Evolutionary conservation across 1,140 invertebrate species (phyloP), one percentile per base, ranked within the genome.

Genomic region (Idris sp.): DNA sequence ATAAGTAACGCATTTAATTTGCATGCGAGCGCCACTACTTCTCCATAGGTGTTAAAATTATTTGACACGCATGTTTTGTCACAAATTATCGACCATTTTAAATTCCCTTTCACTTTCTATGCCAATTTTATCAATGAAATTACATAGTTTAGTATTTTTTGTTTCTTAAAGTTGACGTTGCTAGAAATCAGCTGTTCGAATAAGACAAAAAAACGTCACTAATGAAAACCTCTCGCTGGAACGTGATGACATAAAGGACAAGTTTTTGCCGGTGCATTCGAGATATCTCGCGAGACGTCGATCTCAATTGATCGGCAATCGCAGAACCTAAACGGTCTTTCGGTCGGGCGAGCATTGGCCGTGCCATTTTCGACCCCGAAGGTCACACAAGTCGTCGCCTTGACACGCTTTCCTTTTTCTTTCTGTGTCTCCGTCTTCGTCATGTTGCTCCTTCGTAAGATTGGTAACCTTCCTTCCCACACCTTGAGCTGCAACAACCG

Each of bases 391-490:
- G 5, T 28, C 68, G 68, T 72, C 51, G 58, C 68, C 68, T 72
- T 72, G 68, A 72, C 68, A 72, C 68, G 58, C 68, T 72, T 72
- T 72, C 68, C 68, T 72, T 72, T 72, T 72, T 71, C 67, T 51
- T 59, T 48, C 35, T 31, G 33, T 58, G 56, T 0, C 56, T 61
- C 56, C 25, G 56, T 61, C 56, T 61, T 49, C 35, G 54, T 58
- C 40, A 30, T 30, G 3, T 46, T 26, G 56, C 15, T 43, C 16
- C 38, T 43, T 43, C 38, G 53, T 43, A 61, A 61, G 56, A 61
- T 61, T 43, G 56, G 56, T 10, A 61, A 48, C 56, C 56, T 61
- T 61, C 56, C 56, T 28, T 48, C 56, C 56, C 43, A 61, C 56
- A 61, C 44, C 19, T 44, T 36, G 30, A 11, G 40, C 40, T 38